Evolutionary conservation across 2,888 invertebrate genomes (phyloP).

Genomic region (Strigamia crassipes): DNA sequence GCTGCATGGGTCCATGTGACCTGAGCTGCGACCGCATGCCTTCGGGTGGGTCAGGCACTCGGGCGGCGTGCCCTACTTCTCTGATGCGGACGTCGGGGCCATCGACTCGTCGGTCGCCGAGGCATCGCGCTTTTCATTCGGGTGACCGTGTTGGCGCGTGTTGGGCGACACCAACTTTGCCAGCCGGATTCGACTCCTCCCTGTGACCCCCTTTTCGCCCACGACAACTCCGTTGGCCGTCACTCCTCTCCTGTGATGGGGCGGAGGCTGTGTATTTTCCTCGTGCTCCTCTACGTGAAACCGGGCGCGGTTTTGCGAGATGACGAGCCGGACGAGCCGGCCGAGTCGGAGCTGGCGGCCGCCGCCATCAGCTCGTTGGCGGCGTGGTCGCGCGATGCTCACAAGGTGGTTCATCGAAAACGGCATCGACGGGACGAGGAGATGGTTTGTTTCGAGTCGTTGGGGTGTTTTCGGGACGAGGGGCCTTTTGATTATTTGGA

Average conservation of each 20-base stretch:
- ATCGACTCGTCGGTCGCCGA: slow-evolving; percentile 21
- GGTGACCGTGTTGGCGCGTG: not conserved
- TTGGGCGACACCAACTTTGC: not conserved
- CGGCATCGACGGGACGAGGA: slow-evolving; percentile 69
- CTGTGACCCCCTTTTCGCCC: slow-evolving; percentile 12
- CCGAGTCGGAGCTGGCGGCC: not conserved
- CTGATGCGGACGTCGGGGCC: slow-evolving; percentile 15
- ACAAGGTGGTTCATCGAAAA: not conserved
- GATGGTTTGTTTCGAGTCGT: slow-evolving; percentile 80
- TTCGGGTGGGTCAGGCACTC: slow-evolving; percentile 23
- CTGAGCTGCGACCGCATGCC: slow-evolving; percentile 30
- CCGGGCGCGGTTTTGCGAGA: not conserved
- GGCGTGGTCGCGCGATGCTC: slow-evolving; percentile 20
- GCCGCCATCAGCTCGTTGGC: not conserved
- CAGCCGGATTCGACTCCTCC: slow-evolving; percentile 22
- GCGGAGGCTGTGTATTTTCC: not conserved
- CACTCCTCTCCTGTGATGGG: slow-evolving; percentile 11
- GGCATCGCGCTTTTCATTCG: not conserved
- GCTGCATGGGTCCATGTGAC: not conserved
- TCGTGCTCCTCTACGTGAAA: slow-evolving; percentile 16
- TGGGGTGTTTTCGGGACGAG: slow-evolving; percentile 90
- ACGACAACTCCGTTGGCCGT: not conserved
- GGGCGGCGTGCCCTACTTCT: slow-evolving; percentile 27
- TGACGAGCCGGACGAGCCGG: not conserved
- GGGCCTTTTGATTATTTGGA: slow-evolving; percentile 89